These are phyloP conservation scores for Carcinoscorpius rotundicauda DNA, from an alignment of 1,140 invertebrate species.

Conservation along the genomic window DNA sequence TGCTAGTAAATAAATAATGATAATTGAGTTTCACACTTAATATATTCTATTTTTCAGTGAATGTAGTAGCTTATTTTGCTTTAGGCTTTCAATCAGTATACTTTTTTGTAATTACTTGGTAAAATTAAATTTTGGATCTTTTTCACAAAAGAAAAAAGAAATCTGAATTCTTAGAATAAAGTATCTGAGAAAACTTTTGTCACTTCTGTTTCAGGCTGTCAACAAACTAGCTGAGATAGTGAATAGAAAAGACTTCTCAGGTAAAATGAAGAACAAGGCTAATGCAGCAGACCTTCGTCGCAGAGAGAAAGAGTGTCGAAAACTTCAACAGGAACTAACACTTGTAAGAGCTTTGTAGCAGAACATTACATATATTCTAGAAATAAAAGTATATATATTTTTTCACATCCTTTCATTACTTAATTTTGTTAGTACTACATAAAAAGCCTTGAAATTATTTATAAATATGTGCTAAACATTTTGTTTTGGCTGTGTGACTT, in stretches of 20 bases:
- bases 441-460: neutral
- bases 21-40: too few species aligned
- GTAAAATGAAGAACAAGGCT: conserved; percentile 43
- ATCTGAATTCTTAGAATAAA: too few species aligned
- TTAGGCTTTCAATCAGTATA: too few species aligned
- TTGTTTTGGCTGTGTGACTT: conserved; percentile 7
- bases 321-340: conserved; percentile 89
- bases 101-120: too few species aligned
- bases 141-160: too few species aligned
- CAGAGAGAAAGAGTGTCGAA: conserved; percentile 90
- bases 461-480: neutral
- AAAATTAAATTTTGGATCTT: too few species aligned
- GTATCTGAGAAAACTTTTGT: too few species aligned
- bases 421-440: neutral
- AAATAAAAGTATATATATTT: too few species aligned
- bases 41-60: too few species aligned
- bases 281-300: conserved; percentile 61
- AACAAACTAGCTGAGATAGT: conserved; percentile 95
- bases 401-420: neutral
- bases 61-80: too few species aligned
- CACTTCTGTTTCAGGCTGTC: conserved; percentile 54
- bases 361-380: too few species aligned
- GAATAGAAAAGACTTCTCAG: conserved; percentile 63
- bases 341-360: conserved; percentile 39
- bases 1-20: too few species aligned